Evolutionary conservation across 2,888 invertebrate species (phyloP).

Genomic region (Limnephilus auricula): DNA sequence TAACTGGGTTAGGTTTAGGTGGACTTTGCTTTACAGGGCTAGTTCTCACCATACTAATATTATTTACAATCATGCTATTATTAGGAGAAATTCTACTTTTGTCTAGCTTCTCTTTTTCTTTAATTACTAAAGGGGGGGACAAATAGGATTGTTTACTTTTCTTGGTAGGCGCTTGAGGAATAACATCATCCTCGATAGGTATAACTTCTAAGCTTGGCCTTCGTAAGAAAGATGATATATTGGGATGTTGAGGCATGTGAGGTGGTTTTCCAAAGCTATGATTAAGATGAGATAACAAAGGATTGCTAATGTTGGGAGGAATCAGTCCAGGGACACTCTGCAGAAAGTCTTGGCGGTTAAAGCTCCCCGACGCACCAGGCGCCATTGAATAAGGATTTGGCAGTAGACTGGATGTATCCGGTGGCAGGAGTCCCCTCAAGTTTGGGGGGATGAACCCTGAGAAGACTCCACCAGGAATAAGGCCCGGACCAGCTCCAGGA

Average conservation of each 20-base stretch:
- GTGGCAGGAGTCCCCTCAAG: conserved; percentile 72
- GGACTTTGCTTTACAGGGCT: conserved; percentile 73
- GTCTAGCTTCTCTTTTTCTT: conserved; percentile 74
- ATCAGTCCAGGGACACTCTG: conserved; percentile 80
- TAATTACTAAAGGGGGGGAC: conserved; percentile 63
- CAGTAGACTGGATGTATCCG: conserved; percentile 71
- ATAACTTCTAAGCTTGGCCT: conserved; percentile 79
- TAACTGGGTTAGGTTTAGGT: conserved; percentile 73
- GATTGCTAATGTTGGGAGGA: conserved; percentile 77
- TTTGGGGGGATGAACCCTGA: conserved; percentile 74
- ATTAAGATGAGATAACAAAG: conserved; percentile 74
- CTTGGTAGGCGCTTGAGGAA: conserved; percentile 66
- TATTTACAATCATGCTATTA: conserved; percentile 76
- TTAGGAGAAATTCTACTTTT: conserved; percentile 76
- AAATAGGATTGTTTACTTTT: conserved; percentile 67
- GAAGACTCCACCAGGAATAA: conserved; percentile 71
- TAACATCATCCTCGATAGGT: conserved; percentile 75
- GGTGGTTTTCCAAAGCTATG: conserved; percentile 79
- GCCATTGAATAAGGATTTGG: conserved; percentile 77
- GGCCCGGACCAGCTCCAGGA: conserved; percentile 72
- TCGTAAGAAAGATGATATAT: conserved; percentile 79
- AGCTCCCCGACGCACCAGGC: conserved; percentile 80
- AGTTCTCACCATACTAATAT: conserved; percentile 69
- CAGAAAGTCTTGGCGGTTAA: conserved; percentile 72
- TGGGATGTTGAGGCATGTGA: conserved; percentile 77